Percentiles rank a stretch among this genome's conserved stretches.
These are phyloP conservation scores for Hymenochirus boettgeri DNA, from an alignment of 2,113 vertebrate genomes.

Conservation along the genomic window DNA sequence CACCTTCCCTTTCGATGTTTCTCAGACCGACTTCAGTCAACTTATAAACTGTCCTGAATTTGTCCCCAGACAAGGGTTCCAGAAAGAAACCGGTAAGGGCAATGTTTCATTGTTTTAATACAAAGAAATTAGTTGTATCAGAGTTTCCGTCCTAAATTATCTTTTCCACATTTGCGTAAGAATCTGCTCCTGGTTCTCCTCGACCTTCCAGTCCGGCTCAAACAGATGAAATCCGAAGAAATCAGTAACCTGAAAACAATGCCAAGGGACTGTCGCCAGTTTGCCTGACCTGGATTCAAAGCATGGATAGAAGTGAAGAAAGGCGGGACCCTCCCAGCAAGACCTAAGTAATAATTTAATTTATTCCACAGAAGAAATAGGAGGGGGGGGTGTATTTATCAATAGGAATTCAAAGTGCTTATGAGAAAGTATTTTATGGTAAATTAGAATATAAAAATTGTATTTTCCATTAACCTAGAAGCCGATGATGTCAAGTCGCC, in stretches of 20 bases:
- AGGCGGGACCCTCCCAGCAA: slow-evolving; percentile 85
- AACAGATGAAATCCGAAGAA: slow-evolving; percentile 74
- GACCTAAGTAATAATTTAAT: no score
- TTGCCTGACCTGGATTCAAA: slow-evolving; percentile 93
- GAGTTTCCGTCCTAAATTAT: neutral
- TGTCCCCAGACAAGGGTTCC: slow-evolving; percentile 78
- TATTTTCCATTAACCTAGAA: slow-evolving; percentile 61
- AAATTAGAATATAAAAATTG: no score
- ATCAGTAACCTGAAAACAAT: slow-evolving; percentile 88
- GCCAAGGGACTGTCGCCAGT: slow-evolving; percentile 94
- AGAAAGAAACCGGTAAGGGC: slow-evolving; percentile 76
- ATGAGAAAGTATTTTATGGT: no score
- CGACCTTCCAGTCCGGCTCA: slow-evolving; percentile 61
- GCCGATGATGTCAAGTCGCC: slow-evolving; percentile 66
- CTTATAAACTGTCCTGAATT: slow-evolving; percentile 96
- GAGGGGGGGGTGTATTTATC: no score
- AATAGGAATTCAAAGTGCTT: no score
- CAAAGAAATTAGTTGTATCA: no score
- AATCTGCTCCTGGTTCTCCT: slow-evolving; percentile 72
- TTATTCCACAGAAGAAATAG: no score
- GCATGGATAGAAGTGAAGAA: slow-evolving; percentile 98
- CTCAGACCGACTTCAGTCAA: slow-evolving; percentile 89
- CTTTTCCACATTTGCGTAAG: slow-evolving; percentile 39
- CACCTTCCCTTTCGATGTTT: slow-evolving; percentile 75
- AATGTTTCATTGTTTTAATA: no score